Evolutionary conservation across 2,113 vertebrate species (phyloP).

Genomic region (Panthera tigris): DNA sequence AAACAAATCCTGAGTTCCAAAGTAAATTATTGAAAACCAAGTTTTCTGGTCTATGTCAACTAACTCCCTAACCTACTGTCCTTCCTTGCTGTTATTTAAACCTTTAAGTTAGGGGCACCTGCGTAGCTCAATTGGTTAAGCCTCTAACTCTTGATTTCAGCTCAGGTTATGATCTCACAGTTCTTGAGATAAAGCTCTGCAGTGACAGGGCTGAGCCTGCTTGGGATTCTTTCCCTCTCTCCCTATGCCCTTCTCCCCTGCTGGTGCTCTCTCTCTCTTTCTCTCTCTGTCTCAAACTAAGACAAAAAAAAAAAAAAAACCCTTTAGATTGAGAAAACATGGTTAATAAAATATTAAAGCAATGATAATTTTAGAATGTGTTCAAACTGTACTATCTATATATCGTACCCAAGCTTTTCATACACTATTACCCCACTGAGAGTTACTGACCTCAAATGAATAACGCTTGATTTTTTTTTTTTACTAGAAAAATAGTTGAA

Average conservation of each 20-base stretch:
- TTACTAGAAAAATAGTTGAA: slow-evolving; percentile 39
- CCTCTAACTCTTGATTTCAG: too few species aligned
- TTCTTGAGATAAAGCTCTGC: too few species aligned
- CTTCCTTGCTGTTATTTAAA: slow-evolving; percentile 20
- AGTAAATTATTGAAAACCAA: background rate
- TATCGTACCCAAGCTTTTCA: background rate
- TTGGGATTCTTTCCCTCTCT: too few species aligned
- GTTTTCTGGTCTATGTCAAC: background rate
- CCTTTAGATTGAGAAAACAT: background rate
- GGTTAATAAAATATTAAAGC: background rate
- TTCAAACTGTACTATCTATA: background rate
- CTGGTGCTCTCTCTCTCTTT: too few species aligned
- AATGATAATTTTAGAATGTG: background rate
- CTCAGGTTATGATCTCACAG: too few species aligned
- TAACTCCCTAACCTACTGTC: background rate
- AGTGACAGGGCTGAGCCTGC: too few species aligned
- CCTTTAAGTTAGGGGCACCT: background rate
- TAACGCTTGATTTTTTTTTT: background rate
- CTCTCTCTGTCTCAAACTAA: too few species aligned
- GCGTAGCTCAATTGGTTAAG: too few species aligned
- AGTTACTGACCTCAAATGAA: background rate
- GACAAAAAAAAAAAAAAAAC: too few species aligned
- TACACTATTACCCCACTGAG: background rate
- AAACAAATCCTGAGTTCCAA: background rate
- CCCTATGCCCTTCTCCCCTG: too few species aligned